Conservation (phyloP, 2,797 vertebrate genomes). For the Atherinosoma microstoma region DNA sequence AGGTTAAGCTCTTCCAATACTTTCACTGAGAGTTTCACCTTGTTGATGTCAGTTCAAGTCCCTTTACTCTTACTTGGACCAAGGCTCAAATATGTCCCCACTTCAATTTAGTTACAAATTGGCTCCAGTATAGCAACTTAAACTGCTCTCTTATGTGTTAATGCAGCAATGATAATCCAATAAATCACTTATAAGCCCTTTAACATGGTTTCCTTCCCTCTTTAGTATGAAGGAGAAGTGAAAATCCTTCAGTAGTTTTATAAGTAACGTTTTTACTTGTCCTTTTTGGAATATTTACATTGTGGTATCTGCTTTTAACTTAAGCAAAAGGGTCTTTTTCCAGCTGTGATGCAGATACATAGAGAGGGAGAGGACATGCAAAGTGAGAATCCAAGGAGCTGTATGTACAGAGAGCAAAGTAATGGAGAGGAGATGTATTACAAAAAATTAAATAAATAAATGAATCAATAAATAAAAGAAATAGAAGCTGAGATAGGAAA, state of each 20-base stretch:
- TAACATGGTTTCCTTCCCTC: background rate
- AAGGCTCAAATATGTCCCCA: background rate
- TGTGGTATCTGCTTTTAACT: background rate
- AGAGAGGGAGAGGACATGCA: conserved; percentile 9
- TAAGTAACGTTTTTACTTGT: background rate
- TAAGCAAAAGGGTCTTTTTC: conserved; percentile 2
- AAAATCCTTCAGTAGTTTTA: background rate
- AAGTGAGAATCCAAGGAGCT: conserved; percentile 5
- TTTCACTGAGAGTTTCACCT: background rate
- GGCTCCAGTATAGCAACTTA: background rate
- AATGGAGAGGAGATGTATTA: conserved; percentile 59
- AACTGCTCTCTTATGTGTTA: background rate
- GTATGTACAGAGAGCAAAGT: conserved; percentile 43
- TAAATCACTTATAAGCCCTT: conserved; percentile 4
- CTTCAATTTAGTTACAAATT: background rate
- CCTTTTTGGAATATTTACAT: conserved; percentile 12
- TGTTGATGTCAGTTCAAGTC: background rate
- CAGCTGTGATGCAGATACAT: conserved; percentile 16
- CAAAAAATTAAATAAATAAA: conserved; percentile 1
- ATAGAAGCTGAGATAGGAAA: conserved; percentile 24
- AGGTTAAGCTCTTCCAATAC: background rate
- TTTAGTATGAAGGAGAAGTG: conserved; percentile 2
- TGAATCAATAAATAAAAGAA: background rate
- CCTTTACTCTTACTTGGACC: background rate
- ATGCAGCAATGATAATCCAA: background rate